Evolutionary conservation across 2,113 vertebrate genomes (phyloP), one percentile per base, ranked within the genome.

Genomic region (Chunga burmeisteri): DNA sequence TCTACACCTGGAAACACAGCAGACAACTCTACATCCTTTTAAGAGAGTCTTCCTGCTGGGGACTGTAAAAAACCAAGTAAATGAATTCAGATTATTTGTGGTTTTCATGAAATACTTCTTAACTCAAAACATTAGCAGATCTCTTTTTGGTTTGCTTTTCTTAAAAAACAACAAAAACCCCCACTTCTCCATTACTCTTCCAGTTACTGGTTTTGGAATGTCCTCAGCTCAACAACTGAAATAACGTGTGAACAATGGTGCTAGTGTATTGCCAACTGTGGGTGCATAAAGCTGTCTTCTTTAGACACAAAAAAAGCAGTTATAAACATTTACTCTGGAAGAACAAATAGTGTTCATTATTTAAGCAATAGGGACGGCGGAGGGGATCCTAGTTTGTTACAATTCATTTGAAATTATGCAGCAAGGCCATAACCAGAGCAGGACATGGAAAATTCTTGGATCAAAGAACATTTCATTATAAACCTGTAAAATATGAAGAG

Each of bases 401-500:
- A 47, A 26, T 25, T 56, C 68, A 62, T 72, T 62, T 86, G 59
- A 83, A 83, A 71, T 56, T 38, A 47, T 25, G 34, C 77, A 70
- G 47, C 26, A 73, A 88, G 68, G 55, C 40, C 47, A 22, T 53
- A 67, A 78, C 17, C 42, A 74, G n/a, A 80, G n/a, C 5, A 82
- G 3, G 6, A 40, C 32, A 36, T 40, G 55, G 68, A 62, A 88
- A 81, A 90, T 46, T 80, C 12, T 44, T 92, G 23, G 25, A 58
- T 62, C 50, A 81, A 93, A 81, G 42, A 83, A 67, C 58, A 47
- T 85, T 81, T 86, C 14, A 46, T 44, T 94, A 73, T 44, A 92
- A 79, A 73, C 13, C 25, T 68, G 38, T 71, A 90, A 86, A 92
- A 67, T 23, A 40, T 40, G 52, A 67, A 29, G 55, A 52, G 16